Evolutionary conservation across 2,797 vertebrate species (phyloP).

Genomic region (Falco naumanni): DNA sequence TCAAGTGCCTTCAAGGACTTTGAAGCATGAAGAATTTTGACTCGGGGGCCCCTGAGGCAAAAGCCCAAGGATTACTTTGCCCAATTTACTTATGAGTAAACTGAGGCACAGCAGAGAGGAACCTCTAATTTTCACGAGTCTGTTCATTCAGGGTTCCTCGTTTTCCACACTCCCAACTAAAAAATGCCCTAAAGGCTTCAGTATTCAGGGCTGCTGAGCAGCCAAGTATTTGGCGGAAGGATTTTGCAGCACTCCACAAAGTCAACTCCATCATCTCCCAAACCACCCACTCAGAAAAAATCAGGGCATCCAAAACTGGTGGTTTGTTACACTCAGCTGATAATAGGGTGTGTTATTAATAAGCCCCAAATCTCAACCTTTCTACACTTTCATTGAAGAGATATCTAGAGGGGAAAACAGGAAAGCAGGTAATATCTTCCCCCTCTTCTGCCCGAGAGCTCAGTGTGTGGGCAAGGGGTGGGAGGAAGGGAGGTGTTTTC

Average conservation of each 20-base stretch:
- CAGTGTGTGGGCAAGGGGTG: neutral
- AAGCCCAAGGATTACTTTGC: conserved; percentile 44
- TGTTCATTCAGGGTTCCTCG: conserved; percentile 40
- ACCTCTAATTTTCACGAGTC: conserved; percentile 69
- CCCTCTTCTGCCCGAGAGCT: conserved; percentile 19
- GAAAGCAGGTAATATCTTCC: conserved; percentile 3
- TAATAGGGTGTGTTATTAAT: conserved; percentile 24
- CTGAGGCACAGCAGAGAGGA: conserved; percentile 55
- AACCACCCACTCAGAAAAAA: conserved; percentile 56
- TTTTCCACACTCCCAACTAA: conserved; percentile 60
- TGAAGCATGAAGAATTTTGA: conserved; percentile 57
- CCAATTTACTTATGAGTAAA: conserved; percentile 68
- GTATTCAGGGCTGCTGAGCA: conserved; percentile 48
- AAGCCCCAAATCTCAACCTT: conserved; percentile 22
- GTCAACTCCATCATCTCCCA: conserved; percentile 22
- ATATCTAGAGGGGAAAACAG: conserved; percentile 8
- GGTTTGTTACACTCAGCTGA: conserved; percentile 48
- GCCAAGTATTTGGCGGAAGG: neutral
- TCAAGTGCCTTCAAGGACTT: conserved; percentile 64
- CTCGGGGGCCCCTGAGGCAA: conserved; percentile 24
- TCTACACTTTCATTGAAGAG: neutral
- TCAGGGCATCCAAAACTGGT: conserved; percentile 59
- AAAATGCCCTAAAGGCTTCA: conserved; percentile 48
- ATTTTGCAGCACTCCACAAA: neutral
- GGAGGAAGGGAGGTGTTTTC: neutral